Percentiles rank a stretch among this genome's conserved stretches.
Conservation (phyloP, 1,140 invertebrate genomes). For the Leptinotarsa defecta region DNA sequence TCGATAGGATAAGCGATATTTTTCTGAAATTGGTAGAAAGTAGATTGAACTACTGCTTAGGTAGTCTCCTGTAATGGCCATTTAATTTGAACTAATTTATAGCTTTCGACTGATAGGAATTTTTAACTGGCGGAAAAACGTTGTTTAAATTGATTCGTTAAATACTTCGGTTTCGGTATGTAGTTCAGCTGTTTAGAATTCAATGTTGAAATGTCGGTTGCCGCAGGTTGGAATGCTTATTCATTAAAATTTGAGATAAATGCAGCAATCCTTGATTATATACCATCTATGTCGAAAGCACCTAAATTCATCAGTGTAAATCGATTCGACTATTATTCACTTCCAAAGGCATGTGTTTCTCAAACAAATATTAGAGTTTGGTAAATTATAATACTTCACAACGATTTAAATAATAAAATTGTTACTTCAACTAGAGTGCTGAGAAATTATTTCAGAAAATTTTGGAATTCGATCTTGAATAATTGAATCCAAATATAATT, state of each 20-base stretch:
- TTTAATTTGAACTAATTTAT: conserved; percentile 22
- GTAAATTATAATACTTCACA: no score
- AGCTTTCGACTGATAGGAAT: not conserved
- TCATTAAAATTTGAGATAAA: not conserved
- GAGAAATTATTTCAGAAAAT: no score
- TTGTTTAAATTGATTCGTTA: conserved; percentile 1
- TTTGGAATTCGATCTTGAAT: no score
- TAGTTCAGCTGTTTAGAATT: not conserved
- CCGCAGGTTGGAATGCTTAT: not conserved
- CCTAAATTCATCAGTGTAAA: no score
- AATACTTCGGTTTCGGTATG: conserved; percentile 1
- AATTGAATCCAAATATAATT: no score
- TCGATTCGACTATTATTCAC: no score
- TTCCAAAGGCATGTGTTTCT: no score
- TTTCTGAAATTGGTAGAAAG: conserved; percentile 19
- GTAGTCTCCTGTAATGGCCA: conserved; percentile 11
- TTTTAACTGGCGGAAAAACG: not conserved
- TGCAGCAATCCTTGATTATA: not conserved
- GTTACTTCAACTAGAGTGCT: no score
- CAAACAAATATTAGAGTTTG: no score
- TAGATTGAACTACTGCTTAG: conserved; percentile 13
- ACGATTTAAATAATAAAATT: no score
- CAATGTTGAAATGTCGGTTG: not conserved
- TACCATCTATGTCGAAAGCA: no score
- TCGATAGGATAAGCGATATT: conserved; percentile 17